Evolutionary conservation across 2,888 invertebrate genomes (phyloP), one percentile per base, ranked within the genome.

Genomic region (Trachelus troglodyta): DNA sequence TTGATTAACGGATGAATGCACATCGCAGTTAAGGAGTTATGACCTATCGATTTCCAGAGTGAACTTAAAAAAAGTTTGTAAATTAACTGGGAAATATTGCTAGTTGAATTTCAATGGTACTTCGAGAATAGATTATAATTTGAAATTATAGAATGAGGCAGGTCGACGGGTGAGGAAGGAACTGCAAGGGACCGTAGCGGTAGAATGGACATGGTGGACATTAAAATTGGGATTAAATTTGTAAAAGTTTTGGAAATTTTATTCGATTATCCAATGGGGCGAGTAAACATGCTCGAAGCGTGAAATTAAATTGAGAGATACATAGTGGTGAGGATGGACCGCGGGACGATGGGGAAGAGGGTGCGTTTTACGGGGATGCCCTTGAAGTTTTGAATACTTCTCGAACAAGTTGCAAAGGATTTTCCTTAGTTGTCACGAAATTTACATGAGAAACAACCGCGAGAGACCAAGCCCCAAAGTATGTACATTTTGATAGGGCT

Each of bases 401-500:
- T 74, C 75, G 75, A 69, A 77, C 76, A 12, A 34, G 71, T 12
- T 12, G 71, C 71, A 34, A 12, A 23, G 71, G 33, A 71, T 71
- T 71, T 31, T 82, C 75, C 77, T 81, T 80, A 80, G 81, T 83
- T 79, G 79, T 79, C 79, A 74, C 77, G 75, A 81, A 79, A 84
- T 84, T 84, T 83, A 83, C 83, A 84, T 84, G 77, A 78, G 81
- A 83, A 83, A 83, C 83, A 79, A 77, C 80, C 77, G 68, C 69
- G 79, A 73, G 35, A 73, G 76, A 75, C 76, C 31, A 71, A 31
- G 31, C 71, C 31, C 12, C 71, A 71, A 71, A 71, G 71, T 71
- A 71, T 31, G 71, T 31, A 71, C 71, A 34, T 71, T 33, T 31
- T 34, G 71, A 34, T 33, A 34, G 31, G 33, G 3, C 12, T 34